Conservation (phyloP, 2,888 invertebrate species). For the Synanthedon myopaeformis region DNA sequence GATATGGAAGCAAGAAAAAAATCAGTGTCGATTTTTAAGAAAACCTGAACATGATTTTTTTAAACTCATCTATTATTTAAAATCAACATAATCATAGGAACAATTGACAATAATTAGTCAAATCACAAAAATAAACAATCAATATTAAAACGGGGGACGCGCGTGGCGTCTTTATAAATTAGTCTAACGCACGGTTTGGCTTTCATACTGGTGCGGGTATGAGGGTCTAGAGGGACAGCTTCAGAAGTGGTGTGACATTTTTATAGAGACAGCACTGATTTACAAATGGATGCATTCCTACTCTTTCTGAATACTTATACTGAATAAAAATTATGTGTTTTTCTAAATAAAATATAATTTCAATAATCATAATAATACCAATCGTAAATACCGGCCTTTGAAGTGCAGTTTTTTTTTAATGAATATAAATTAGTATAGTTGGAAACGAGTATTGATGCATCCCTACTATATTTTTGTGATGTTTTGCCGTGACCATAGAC, state of each 20-base stretch:
- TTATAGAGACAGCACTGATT: background rate
- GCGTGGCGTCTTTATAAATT: constrained; percentile 52
- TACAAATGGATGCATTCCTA: background rate
- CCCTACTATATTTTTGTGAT: too few species aligned
- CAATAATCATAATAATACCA: too few species aligned
- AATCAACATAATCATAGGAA: constrained; percentile 60
- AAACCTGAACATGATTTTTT: constrained; percentile 64
- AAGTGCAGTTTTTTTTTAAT: too few species aligned
- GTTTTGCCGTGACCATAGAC: too few species aligned
- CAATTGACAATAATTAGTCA: constrained; percentile 65
- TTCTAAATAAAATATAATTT: too few species aligned
- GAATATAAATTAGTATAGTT: too few species aligned
- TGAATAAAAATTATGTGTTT: too few species aligned
- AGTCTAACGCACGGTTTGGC: constrained; percentile 64
- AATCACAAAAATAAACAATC: constrained; percentile 61
- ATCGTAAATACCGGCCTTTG: too few species aligned
- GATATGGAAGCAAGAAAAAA: constrained; percentile 36
- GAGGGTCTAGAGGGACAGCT: constrained; percentile 58
- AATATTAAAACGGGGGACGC: constrained; percentile 51
- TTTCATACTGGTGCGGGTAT: constrained; percentile 65
- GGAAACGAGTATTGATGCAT: too few species aligned
- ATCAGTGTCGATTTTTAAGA: constrained; percentile 66
- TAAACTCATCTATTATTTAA: constrained; percentile 35
- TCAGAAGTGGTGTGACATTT: constrained; percentile 31
- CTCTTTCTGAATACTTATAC: too few species aligned